These are phyloP conservation scores for Aspidiotus destructor DNA, from an alignment of 2,888 invertebrate genomes.

Conservation along the genomic window DNA sequence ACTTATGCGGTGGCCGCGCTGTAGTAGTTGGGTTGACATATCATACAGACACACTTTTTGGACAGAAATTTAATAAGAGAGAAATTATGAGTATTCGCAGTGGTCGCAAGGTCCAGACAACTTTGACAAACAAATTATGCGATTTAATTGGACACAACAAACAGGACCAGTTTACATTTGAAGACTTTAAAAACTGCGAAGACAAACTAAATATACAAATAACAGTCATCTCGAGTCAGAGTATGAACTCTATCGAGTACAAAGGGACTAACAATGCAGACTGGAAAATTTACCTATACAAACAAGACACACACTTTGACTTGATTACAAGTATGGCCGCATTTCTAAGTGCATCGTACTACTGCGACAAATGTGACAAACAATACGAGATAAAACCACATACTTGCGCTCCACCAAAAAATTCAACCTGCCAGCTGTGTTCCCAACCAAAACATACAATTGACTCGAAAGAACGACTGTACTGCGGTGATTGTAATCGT, in stretches of 20 bases:
- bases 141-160: background rate
- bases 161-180: background rate
- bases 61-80: background rate
- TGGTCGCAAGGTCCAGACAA: background rate
- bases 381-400: too few relatives aligned
- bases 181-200: conserved; percentile 11
- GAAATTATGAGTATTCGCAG: conserved; percentile 3
- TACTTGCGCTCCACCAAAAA: too few relatives aligned
- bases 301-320: conserved; percentile 4
- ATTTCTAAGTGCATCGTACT: background rate
- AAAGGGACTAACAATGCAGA: background rate
- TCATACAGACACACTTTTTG: background rate
- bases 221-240: background rate
- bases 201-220: background rate
- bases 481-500: background rate
- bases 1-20: conserved; percentile 9
- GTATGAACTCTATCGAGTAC: background rate
- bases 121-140: background rate
- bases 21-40: conserved; percentile 14
- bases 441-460: background rate
- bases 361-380: conserved; percentile 14
- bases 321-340: background rate
- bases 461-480: background rate
- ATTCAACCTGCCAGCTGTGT: background rate
- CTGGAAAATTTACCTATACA: conserved; percentile 5